Conservation (phyloP, 2,113 vertebrate genomes). For the mouse (Mus musculus) region DNA sequence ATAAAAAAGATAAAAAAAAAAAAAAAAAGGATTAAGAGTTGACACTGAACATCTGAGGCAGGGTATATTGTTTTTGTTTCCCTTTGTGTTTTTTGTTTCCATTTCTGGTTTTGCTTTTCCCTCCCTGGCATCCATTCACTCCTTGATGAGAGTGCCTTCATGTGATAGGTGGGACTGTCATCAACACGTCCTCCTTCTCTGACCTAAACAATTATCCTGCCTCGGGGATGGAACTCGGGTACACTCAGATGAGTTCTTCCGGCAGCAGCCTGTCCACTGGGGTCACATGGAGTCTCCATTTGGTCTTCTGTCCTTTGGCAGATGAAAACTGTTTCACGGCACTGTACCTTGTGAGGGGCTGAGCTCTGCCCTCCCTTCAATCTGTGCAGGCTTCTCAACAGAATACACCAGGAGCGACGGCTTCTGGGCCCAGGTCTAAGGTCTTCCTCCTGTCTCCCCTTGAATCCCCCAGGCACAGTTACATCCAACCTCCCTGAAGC, state of each 20-base stretch:
- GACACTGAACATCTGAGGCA: background rate
- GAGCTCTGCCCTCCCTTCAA: background rate
- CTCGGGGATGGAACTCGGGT: background rate
- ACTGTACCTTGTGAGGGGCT: background rate
- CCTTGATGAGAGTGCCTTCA: background rate
- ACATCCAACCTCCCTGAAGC: background rate
- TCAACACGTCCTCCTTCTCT: background rate
- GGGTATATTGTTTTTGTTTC: background rate
- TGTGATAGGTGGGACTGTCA: background rate
- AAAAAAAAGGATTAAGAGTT: background rate
- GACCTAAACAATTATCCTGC: background rate
- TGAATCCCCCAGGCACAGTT: background rate
- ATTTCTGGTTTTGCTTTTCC: background rate
- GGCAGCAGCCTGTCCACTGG: background rate
- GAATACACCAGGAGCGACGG: background rate
- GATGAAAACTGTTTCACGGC: background rate
- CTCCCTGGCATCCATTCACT: background rate
- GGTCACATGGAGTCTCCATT: background rate
- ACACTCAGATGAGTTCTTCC: background rate
- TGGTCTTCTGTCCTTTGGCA: background rate
- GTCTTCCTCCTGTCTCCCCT: background rate
- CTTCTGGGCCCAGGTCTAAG: background rate
- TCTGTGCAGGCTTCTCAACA: background rate
- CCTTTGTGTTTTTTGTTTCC: background rate
- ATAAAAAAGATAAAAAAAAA: background rate